A percentile compares a stretch with the other conserved stretches of the same genome.
Evolutionary conservation across 1,140 invertebrate genomes (phyloP).

Genomic region (Hesperophylax magnus): DNA sequence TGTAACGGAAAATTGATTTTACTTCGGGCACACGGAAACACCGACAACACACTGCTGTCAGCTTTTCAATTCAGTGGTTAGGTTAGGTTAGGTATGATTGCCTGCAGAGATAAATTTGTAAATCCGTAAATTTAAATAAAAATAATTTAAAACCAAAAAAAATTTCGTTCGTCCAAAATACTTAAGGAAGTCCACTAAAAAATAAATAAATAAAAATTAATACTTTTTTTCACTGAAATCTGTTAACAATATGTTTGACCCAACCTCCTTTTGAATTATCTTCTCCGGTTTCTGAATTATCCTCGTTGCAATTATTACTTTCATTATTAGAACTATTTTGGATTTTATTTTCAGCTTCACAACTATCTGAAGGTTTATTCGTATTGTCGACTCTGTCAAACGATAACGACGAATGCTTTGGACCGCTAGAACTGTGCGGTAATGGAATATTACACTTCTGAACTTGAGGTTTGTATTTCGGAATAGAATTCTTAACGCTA

Average conservation of each 20-base stretch:
- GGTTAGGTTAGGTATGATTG: no score
- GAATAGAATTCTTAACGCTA: conserved; percentile 34
- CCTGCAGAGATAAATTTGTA: no score
- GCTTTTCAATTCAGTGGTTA: no score
- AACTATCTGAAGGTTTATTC: not conserved
- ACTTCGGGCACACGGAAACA: no score
- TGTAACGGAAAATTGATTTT: no score
- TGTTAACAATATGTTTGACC: conserved; percentile 70
- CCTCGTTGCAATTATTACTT: not conserved
- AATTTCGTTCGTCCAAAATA: no score
- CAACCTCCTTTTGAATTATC: conserved; percentile 66
- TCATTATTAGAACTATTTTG: not conserved
- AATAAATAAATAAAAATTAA: no score
- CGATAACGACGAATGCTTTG: not conserved
- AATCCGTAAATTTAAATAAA: no score
- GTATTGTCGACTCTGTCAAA: conserved; percentile 7
- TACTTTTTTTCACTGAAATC: conserved; percentile 65
- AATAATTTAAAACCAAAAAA: no score
- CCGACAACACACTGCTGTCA: no score
- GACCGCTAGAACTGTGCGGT: conserved; percentile 11
- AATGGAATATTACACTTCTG: conserved; percentile 51
- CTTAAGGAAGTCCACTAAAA: no score
- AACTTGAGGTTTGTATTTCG: not conserved
- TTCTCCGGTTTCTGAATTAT: conserved; percentile 1
- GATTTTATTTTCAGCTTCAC: not conserved